Conservation (phyloP, 2,888 invertebrate genomes). For the Napeogenes inachia region DNA sequence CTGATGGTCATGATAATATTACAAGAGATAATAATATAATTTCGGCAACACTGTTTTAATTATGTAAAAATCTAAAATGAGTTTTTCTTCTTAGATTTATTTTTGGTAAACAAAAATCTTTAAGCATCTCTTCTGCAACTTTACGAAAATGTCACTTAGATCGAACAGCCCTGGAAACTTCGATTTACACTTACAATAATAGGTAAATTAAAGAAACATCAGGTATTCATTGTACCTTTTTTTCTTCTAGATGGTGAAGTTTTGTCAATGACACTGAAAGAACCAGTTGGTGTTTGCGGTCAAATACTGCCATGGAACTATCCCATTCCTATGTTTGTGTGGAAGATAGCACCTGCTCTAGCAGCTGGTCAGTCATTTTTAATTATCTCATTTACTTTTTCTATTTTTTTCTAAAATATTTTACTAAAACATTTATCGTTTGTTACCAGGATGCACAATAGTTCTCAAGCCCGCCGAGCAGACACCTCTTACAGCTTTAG, state of each 20-base stretch:
- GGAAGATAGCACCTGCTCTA: conserved; percentile 93
- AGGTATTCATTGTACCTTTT: neutral
- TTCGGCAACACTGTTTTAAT: no score
- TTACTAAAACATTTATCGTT: neutral
- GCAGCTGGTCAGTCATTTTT: conserved; percentile 72
- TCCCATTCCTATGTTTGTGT: conserved; percentile 93
- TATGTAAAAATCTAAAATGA: no score
- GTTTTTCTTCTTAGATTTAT: no score
- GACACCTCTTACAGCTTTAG: conserved; percentile 93
- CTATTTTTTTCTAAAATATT: no score
- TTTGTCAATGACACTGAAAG: conserved; percentile 89
- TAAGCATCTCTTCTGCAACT: no score
- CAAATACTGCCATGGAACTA: conserved; percentile 98
- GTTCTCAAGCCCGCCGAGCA: conserved; percentile 97
- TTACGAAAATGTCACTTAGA: no score
- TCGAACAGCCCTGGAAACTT: no score
- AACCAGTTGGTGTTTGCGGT: conserved; percentile 92
- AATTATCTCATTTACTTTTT: neutral
- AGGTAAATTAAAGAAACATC: no score
- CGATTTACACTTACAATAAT: no score
- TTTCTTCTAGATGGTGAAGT: conserved; percentile 82
- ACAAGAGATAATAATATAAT: no score
- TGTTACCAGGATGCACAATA: conserved; percentile 82
- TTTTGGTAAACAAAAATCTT: no score
- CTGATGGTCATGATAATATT: no score